Conservation (phyloP, 2,113 vertebrate genomes). For the Elaphurus davidianus region DNA sequence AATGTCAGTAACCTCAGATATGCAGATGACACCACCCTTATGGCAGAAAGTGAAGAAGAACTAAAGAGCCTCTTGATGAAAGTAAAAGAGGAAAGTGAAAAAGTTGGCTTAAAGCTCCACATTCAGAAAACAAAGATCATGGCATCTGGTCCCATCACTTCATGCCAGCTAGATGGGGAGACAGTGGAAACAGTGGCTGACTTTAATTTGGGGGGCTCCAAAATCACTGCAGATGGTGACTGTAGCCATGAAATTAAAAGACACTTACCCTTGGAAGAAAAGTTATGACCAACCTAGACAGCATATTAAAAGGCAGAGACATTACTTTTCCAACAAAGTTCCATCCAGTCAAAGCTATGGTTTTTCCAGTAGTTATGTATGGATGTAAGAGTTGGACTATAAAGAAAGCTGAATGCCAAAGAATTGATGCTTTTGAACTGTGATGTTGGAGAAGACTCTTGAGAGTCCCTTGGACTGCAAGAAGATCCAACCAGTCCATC, state of each 20-base stretch:
- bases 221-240: not conserved
- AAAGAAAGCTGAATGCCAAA: accelerated
- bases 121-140: not conserved
- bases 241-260: not conserved
- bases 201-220: not conserved
- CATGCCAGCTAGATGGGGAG: not conserved
- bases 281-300: not conserved
- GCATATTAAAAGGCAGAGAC: not conserved
- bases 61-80: not conserved
- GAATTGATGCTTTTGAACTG: not conserved
- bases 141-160: not conserved
- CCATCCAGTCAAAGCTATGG: not conserved
- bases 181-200: not conserved
- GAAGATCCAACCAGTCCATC: not conserved
- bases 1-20: not conserved
- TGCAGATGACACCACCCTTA: not conserved
- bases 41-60: not conserved
- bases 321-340: not conserved
- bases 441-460: not conserved
- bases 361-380: not conserved
- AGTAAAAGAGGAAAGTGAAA: not conserved
- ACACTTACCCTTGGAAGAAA: not conserved
- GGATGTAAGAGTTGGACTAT: not conserved
- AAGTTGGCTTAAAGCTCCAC: not conserved
- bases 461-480: not conserved